phyloP scores from a whole-genome alignment of 2,113 vertebrate species.

The Edolisoma coerulescens region DNA sequence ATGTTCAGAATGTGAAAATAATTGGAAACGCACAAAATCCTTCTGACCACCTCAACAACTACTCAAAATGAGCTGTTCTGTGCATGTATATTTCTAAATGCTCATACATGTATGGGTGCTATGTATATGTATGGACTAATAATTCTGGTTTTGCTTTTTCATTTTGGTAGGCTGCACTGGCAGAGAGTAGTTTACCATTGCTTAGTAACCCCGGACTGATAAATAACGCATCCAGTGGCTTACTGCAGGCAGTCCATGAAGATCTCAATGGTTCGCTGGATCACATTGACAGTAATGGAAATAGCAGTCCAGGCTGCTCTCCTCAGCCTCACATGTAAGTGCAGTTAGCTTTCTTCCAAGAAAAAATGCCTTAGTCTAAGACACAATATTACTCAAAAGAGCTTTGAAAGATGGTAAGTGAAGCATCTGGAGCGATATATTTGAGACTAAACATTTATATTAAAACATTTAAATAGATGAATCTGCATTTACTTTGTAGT shows the following conservation, averaged over 20 bases:
- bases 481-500: background rate
- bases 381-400: background rate
- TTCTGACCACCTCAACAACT: background rate
- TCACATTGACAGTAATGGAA: slow-evolving; percentile 97
- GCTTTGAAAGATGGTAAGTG: slow-evolving; percentile 17
- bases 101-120: background rate
- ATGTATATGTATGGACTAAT: background rate
- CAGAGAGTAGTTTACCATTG: slow-evolving; percentile 96
- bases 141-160: slow-evolving; percentile 10
- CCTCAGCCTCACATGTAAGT: slow-evolving; percentile 96
- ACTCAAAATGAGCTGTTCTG: background rate
- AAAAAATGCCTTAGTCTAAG: background rate
- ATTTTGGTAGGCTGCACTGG: slow-evolving; percentile 87
- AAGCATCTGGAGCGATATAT: background rate
- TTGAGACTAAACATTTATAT: slow-evolving; percentile 6
- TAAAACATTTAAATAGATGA: background rate
- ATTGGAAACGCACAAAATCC: background rate
- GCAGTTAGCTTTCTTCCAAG: background rate
- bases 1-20: background rate
- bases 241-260: slow-evolving; percentile 90
- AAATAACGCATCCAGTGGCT: slow-evolving; percentile 89
- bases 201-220: slow-evolving; percentile 92
- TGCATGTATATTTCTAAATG: background rate
- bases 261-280: slow-evolving; percentile 94
- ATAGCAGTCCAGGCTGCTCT: slow-evolving; percentile 94